Percentiles rank a stretch among this genome's conserved stretches.
phyloP scores from a whole-genome alignment of 2,113 vertebrate genomes.

The Aptenodytes patagonicus region DNA sequence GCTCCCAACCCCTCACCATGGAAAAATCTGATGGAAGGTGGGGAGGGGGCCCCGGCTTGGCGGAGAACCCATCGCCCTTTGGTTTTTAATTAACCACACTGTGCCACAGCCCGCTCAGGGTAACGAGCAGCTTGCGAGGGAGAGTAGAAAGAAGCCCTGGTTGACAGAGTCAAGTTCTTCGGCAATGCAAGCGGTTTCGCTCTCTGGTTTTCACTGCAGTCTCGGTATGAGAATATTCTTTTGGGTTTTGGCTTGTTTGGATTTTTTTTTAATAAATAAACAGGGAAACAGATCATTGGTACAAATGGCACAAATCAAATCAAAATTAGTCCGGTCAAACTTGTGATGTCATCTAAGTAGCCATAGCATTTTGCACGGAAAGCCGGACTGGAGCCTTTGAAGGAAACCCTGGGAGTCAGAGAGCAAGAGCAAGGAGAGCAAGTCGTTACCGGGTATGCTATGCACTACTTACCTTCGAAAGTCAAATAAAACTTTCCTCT shows the following conservation, averaged over 20 bases:
- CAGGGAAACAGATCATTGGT: neutral
- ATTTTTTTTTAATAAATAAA: neutral
- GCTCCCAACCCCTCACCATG: fast-evolving
- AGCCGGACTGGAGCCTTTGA: slow-evolving; percentile 22
- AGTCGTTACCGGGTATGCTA: slow-evolving; percentile 73
- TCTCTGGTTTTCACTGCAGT: neutral
- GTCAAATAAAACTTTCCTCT: slow-evolving; percentile 99
- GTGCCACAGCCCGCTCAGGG: neutral
- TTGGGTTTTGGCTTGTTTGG: neutral
- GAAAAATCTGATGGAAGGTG: neutral
- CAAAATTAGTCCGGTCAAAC: neutral
- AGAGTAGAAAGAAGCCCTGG: slow-evolving; percentile 62
- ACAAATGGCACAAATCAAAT: slow-evolving; percentile 45
- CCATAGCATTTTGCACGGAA: slow-evolving; percentile 64
- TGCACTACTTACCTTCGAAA: slow-evolving; percentile 99
- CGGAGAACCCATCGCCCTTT: fast-evolving
- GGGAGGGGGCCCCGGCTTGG: neutral
- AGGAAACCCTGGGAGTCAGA: slow-evolving; percentile 48
- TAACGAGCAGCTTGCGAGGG: slow-evolving; percentile 13
- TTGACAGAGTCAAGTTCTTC: slow-evolving; percentile 78
- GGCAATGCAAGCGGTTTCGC: slow-evolving; percentile 3
- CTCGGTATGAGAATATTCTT: neutral
- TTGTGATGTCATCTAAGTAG: slow-evolving; percentile 51
- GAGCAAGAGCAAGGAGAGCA: slow-evolving; percentile 40
- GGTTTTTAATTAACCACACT: neutral